phyloP scores from a whole-genome alignment of 2,113 vertebrate genomes.

The Fulica atra region DNA sequence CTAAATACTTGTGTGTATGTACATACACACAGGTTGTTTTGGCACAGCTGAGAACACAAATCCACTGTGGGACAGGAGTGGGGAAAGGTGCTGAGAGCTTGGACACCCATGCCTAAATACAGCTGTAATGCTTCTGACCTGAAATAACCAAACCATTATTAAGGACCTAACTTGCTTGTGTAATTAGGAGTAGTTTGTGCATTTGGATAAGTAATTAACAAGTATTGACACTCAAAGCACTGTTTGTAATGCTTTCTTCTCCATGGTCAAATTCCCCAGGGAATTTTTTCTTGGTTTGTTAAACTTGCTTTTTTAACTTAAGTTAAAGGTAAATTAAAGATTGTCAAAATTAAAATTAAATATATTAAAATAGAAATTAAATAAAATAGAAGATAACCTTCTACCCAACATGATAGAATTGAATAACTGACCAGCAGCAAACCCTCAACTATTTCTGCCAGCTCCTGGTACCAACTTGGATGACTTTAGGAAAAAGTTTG shows the following conservation, averaged over 20 bases:
- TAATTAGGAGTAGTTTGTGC: neutral
- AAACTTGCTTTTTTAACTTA: neutral
- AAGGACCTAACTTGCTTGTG: neutral
- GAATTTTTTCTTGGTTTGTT: neutral
- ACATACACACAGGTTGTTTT: neutral
- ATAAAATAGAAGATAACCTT: neutral
- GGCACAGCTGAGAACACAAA: neutral
- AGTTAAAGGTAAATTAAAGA: neutral
- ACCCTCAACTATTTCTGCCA: neutral
- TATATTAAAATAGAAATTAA: too few species aligned
- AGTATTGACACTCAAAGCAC: neutral
- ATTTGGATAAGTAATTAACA: neutral
- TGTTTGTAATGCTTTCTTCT: neutral
- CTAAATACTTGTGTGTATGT: neutral
- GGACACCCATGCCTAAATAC: neutral
- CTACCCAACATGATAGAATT: neutral
- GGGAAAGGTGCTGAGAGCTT: neutral
- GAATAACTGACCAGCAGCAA: neutral
- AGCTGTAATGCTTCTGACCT: neutral
- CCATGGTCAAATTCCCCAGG: neutral
- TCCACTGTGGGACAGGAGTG: neutral
- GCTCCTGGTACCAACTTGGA: neutral
- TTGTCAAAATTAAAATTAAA: too few species aligned
- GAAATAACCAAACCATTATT: neutral
- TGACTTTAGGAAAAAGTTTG: neutral